phyloP scores from a whole-genome alignment of 1,140 invertebrate genomes.

The Caerostris extrusa region DNA sequence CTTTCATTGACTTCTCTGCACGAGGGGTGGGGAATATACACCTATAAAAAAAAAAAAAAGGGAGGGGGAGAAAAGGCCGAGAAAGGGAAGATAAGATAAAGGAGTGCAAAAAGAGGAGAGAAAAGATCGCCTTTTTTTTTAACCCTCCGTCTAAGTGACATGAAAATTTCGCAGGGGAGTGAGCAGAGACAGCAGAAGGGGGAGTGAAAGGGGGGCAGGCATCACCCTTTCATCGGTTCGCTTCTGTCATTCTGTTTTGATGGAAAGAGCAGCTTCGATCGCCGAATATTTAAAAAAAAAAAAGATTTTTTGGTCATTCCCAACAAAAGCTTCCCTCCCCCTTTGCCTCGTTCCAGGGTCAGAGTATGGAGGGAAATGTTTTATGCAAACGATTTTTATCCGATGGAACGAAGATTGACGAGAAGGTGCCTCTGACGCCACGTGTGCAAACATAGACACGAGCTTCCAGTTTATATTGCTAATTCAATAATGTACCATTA shows the following conservation, averaged over 20 bases:
- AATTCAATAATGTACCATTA: too few relatives aligned
- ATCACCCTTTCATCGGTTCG: constrained; percentile 53
- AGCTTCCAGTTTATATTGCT: not conserved
- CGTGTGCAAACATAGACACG: constrained; percentile 9
- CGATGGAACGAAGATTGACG: not conserved
- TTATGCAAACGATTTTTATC: constrained; percentile 3
- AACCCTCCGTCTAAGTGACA: constrained; percentile 23
- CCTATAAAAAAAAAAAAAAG: too few relatives aligned
- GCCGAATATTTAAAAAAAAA: constrained; percentile 11
- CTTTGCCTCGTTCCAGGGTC: not conserved
- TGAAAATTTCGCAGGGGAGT: constrained; percentile 59
- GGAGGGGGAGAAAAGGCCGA: not conserved
- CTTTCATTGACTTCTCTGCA: constrained; percentile 61
- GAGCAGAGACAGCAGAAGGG: constrained; percentile 49
- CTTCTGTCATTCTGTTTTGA: constrained; percentile 43
- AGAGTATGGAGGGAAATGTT: not conserved
- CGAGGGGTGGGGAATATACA: constrained; percentile 13
- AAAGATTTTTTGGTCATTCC: constrained; percentile 44
- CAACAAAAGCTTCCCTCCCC: not conserved
- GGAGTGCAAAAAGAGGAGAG: constrained; percentile 22
- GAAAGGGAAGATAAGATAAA: constrained; percentile 48
- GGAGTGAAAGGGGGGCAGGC: not conserved
- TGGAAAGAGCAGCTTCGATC: constrained; percentile 24
- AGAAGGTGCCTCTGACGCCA: not conserved
- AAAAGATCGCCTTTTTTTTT: not conserved